These are phyloP conservation scores for Anthophora plumipes DNA, from an alignment of 2,888 invertebrate genomes.

Conservation along the genomic window DNA sequence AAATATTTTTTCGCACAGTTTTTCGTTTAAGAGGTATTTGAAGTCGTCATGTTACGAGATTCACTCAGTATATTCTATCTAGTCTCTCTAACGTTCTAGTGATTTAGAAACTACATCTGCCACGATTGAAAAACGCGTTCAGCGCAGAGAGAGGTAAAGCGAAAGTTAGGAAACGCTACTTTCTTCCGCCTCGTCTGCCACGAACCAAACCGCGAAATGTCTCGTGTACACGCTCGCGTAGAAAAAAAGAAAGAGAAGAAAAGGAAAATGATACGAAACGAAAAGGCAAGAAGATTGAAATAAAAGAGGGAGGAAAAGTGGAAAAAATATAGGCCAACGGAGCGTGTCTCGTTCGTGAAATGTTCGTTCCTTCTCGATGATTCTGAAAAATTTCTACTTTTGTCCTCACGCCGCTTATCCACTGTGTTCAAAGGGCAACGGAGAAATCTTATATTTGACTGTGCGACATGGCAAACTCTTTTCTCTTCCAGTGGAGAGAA, in stretches of 20 bases:
- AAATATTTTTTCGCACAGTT: no score
- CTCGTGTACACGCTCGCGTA: conserved; percentile 22
- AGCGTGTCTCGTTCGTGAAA: conserved; percentile 3
- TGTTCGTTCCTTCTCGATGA: conserved; percentile 30
- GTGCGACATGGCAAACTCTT: conserved; percentile 25
- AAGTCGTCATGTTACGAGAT: no score
- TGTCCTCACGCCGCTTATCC: conserved; percentile 23
- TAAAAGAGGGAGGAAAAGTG: conserved; percentile 18
- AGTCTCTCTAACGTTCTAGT: not conserved
- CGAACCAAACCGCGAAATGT: conserved; percentile 3
- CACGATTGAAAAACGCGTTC: not conserved
- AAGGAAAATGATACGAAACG: conserved; percentile 32
- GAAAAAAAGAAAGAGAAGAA: no score
- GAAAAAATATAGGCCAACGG: not conserved
- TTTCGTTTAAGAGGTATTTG: no score
- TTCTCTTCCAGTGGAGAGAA: not conserved
- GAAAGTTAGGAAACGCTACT: not conserved
- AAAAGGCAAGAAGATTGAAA: conserved; percentile 29
- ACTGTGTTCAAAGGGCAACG: conserved; percentile 1
- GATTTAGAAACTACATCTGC: not conserved
- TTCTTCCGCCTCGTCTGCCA: not conserved
- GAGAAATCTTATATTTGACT: not conserved
- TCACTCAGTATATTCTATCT: no score
- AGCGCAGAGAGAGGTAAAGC: no score
- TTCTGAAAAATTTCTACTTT: conserved; percentile 43